Evolutionary conservation across 2,888 invertebrate genomes (phyloP), one percentile per base, ranked within the genome.

Genomic region (Celastrina argiolus): DNA sequence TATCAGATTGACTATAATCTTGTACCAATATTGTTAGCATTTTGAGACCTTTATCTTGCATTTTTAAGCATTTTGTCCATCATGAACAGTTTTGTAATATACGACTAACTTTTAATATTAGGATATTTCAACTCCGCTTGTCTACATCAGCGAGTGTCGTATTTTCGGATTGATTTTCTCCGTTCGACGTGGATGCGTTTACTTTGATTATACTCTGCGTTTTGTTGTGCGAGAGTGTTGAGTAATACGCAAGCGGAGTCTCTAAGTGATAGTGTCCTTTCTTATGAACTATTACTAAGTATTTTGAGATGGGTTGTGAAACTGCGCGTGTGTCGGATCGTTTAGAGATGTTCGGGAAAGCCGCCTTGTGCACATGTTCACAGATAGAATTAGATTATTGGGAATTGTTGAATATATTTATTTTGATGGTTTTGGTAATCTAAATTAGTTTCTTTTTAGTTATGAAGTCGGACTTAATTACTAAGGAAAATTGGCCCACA

Each of bases 251-350:
- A 64, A 69, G 77, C 73, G 72, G 70, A 74, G 74, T 74, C 72
- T 74, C 76, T 51, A 65, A 67, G 82, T 84, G 81, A 80, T 82
- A 75, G 76, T 80, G 78, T 83, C 78, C 78, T 82, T 85, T 87
- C 86, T 87, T 87, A 88, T 88, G 87, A 87, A 77, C 76, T 83
- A 84, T 74, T 78, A 75, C 68, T 76, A 76, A 74, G 75, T 73
- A 74, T 72, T 69, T 71, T 64, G 74, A 70, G 73, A 73, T 72
- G 74, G 76, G 77, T 77, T 77, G 76, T 77, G 77, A 76, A 70
- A 72, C 71, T 67, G 69, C 70, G 71, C 56, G 63, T 65, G 69
- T 64, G 63, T 56, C 64, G 75, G 74, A 75, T 76, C 63, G 56
- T 71, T 69, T 68, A 61, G 61, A 26, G 51, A 51, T 41, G 65